Base-by-base conservation (phyloP, 2,797 vertebrate genomes). In the Limnodromus scolopaceus region DNA sequence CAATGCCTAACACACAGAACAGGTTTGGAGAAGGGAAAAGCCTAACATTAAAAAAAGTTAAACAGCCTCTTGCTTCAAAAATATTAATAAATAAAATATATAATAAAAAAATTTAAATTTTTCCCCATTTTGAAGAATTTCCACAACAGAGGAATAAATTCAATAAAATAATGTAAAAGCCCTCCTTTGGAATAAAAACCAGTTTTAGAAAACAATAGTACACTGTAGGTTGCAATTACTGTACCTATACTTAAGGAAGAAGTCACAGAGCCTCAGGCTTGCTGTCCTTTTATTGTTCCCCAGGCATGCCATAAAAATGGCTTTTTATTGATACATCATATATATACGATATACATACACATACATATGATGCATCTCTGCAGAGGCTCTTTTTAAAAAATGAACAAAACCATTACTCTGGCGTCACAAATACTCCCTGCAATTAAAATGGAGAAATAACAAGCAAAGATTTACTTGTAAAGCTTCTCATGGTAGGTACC, bases 171-270 rank as follows among this genome's bases (percentile, higher is more conserved):
- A 95, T 30, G 70, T 75, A 96, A 93, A 92, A 95, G 81, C 34
- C 83, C 22, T 90, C 36, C 49, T 81, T n/a, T 55, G 55, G 80
- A 95, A 72, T 90, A 95, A 97, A 95, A 96, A 92, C 54, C 43
- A 34, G 54, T 66, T 97, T 93, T 87, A 91, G 49, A 92, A 94
- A 96, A 86, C 43, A 86, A 66, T 5, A 86, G 43, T 19, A 28
- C 71, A 32, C 55, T 88, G 48, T 43, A 92, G 60, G 38, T 77
- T 91, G 71, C 63, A 69, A 57, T 92, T 79, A 92, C 12, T 90
- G 14, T 90, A 83, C 36, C 65, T 89, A 9, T 28, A 55, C 19
- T 69, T 74, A 43, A 60, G 39, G 51, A 74, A 84, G 69, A 84
- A 79, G 69, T 34, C 51, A 46, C 0, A 82, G 15, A 84, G 60